Conservation (phyloP, 2,888 invertebrate genomes). For the Latrodectus elegans region DNA sequence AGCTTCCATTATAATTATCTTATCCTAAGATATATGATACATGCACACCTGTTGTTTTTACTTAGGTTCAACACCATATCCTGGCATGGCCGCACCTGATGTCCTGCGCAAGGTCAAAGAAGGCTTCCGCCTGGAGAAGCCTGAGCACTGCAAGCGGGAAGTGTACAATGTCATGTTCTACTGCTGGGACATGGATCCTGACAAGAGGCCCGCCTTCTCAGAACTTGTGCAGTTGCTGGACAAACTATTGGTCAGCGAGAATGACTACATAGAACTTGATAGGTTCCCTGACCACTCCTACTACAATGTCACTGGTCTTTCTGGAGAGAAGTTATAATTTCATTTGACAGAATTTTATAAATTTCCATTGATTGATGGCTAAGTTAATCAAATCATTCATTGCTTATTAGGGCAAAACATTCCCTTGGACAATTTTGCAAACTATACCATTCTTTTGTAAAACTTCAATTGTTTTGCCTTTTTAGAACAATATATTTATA, state of each 20-base stretch:
- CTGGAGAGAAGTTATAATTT: constrained; percentile 70
- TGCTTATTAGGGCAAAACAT: no score
- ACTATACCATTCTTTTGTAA: no score
- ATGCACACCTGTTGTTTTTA: constrained; percentile 23
- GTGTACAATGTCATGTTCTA: constrained; percentile 94
- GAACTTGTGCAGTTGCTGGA: constrained; percentile 88
- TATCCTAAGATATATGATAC: no score
- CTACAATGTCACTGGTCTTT: constrained; percentile 74
- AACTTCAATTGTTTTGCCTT: no score
- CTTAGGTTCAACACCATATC: constrained; percentile 92
- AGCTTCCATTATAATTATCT: no score
- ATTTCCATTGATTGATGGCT: background rate
- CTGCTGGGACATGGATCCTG: constrained; percentile 92
- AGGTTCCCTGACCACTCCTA: constrained; percentile 94
- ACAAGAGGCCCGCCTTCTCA: constrained; percentile 87
- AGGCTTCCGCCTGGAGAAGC: constrained; percentile 92
- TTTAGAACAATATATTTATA: no score
- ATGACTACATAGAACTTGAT: constrained; percentile 94
- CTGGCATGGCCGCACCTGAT: constrained; percentile 91
- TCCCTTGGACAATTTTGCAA: no score
- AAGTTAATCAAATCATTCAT: background rate
- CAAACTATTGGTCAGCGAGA: constrained; percentile 88
- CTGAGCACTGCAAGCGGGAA: constrained; percentile 93
- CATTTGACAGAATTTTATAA: background rate
- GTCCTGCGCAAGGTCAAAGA: constrained; percentile 91